Evolutionary conservation across 2,797 vertebrate genomes (phyloP).

Genomic region (Phoebastria nigripes): DNA sequence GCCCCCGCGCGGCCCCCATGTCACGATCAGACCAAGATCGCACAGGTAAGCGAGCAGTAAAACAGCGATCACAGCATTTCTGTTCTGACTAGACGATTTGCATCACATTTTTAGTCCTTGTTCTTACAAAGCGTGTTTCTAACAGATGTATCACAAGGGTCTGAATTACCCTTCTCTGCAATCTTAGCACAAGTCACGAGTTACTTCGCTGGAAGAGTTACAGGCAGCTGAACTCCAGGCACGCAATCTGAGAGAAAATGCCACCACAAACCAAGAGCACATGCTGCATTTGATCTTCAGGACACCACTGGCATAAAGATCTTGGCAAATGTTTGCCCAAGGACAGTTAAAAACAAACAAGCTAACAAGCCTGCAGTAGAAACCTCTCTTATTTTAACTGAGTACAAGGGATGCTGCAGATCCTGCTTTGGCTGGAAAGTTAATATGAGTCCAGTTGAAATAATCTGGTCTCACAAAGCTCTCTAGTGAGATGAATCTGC

Average conservation of each 20-base stretch:
- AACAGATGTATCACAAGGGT: neutral
- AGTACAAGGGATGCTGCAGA: neutral
- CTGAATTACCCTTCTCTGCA: neutral
- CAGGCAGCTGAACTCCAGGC: neutral
- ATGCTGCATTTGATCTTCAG: neutral
- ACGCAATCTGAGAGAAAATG: neutral
- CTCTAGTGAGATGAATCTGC: neutral
- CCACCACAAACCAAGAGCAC: neutral
- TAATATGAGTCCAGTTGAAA: neutral
- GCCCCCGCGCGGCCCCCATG: fast-evolving
- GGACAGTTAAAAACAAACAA: neutral
- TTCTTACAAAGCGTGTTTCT: neutral
- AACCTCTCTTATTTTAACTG: neutral
- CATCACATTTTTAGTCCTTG: neutral
- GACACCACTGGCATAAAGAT: neutral
- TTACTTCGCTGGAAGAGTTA: neutral
- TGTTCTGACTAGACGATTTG: neutral
- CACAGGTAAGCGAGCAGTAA: fast-evolving
- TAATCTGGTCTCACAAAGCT: neutral
- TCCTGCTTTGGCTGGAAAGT: neutral
- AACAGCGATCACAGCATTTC: neutral
- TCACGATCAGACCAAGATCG: too few relatives aligned
- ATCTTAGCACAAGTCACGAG: neutral
- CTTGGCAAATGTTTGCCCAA: neutral
- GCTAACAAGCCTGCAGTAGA: neutral